phyloP scores from a whole-genome alignment of 2,888 invertebrate genomes.

The Arge pagana region DNA sequence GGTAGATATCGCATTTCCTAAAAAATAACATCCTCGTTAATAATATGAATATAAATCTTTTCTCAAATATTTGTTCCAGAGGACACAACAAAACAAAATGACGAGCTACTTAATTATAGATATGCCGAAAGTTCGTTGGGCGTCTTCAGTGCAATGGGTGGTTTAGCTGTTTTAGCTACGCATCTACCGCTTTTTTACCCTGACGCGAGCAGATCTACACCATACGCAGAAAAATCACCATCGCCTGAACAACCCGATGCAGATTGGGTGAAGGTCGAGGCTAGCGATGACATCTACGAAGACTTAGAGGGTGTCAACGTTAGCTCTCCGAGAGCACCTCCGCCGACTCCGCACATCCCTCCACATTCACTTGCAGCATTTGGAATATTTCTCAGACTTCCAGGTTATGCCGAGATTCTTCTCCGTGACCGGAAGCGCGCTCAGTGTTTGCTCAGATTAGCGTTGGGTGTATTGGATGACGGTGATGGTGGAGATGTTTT shows the following conservation, averaged over 20 bases:
- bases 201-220: constrained; percentile 64
- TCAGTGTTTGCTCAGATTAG: constrained; percentile 81
- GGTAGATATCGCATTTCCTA: constrained; percentile 40
- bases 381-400: constrained; percentile 84
- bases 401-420: constrained; percentile 89
- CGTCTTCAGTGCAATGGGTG: constrained; percentile 86
- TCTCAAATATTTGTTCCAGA: constrained; percentile 43
- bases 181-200: constrained; percentile 88
- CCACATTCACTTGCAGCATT: constrained; percentile 91
- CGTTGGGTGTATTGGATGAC: constrained; percentile 89
- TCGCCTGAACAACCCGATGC: constrained; percentile 60
- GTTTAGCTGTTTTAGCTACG: constrained; percentile 85
- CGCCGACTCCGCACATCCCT: constrained; percentile 71
- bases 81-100: constrained; percentile 40
- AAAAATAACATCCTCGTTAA: too few relatives aligned
- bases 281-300: constrained; percentile 67
- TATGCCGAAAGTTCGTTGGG: constrained; percentile 69
- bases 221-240: constrained; percentile 65
- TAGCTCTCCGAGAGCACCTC: constrained; percentile 59
- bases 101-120: constrained; percentile 44
- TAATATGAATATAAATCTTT: too few relatives aligned
- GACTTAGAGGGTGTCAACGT: constrained; percentile 62
- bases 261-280: constrained; percentile 68
- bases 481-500: constrained; percentile 86
- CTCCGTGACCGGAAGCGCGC: constrained; percentile 83